A percentile compares a stretch with the other conserved stretches of the same genome.
Conservation (phyloP, 2,888 invertebrate species). For the Drosophila subsilvestris region DNA sequence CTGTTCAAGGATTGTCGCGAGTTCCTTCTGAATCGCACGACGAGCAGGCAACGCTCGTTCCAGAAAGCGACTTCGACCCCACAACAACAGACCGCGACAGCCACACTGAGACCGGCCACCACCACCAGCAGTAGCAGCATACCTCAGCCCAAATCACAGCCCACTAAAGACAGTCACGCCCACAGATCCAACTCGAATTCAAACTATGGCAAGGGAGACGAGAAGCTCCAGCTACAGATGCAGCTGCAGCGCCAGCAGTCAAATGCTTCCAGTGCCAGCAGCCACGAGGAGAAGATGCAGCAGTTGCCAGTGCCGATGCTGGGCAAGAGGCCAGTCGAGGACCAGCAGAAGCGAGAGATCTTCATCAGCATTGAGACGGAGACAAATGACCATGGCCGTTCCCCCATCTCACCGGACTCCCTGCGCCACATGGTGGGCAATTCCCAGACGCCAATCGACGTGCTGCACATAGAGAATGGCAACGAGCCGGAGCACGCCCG, state of each 20-base stretch:
- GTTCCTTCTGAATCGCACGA: conserved; percentile 82
- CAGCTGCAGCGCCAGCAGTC: conserved; percentile 39
- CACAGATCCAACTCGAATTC: conserved; percentile 65
- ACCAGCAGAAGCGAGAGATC: conserved; percentile 79
- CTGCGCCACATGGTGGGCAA: conserved; percentile 81
- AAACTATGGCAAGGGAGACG: conserved; percentile 27
- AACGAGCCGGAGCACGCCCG: conserved; percentile 79
- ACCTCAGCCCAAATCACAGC: conserved; percentile 20
- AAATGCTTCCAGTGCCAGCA: conserved; percentile 20
- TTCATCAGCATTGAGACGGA: conserved; percentile 83
- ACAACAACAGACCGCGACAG: conserved; percentile 36
- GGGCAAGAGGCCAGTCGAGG: conserved; percentile 33
- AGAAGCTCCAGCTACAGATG: conserved; percentile 38
- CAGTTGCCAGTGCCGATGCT: neutral
- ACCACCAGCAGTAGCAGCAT: conserved; percentile 25
- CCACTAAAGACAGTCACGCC: conserved; percentile 58
- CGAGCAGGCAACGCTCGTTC: conserved; percentile 80
- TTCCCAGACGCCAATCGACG: conserved; percentile 79
- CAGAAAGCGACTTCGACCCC: conserved; percentile 72
- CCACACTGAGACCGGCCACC: conserved; percentile 35
- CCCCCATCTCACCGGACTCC: conserved; percentile 76
- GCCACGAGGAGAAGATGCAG: conserved; percentile 13
- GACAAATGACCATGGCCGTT: conserved; percentile 78
- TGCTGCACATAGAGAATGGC: conserved; percentile 78
- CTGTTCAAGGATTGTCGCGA: conserved; percentile 84